Percentiles rank a stretch among this genome's conserved stretches.
Evolutionary conservation across 2,797 vertebrate genomes (phyloP).

Genomic region (Neosilurus hyrtlii): DNA sequence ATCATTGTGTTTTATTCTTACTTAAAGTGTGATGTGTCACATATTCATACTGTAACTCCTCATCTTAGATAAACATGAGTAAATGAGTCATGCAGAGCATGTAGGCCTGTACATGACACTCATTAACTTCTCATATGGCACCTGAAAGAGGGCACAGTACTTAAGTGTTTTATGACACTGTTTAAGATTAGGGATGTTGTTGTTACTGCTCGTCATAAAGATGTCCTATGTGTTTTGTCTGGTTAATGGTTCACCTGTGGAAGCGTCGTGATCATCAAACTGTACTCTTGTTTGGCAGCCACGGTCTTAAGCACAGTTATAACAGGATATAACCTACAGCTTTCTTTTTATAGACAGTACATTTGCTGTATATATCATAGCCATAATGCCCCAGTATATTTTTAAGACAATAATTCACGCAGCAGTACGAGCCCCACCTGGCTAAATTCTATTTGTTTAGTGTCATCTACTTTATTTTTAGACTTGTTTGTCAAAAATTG

Average conservation of each 20-base stretch:
- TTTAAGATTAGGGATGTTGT: slow-evolving; percentile 47
- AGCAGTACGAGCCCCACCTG: not conserved
- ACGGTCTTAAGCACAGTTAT: not conserved
- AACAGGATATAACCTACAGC: slow-evolving; percentile 26
- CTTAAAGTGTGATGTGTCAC: not conserved
- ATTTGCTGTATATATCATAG: not conserved
- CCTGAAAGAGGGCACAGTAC: slow-evolving; percentile 25
- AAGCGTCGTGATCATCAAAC: slow-evolving; percentile 20
- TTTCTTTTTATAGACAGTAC: not conserved
- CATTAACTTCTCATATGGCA: slow-evolving; percentile 6
- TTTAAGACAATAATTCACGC: not conserved
- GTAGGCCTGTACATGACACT: slow-evolving; percentile 5
- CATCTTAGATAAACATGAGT: slow-evolving; percentile 32
- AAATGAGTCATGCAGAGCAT: slow-evolving; percentile 27
- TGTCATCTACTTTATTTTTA: not conserved
- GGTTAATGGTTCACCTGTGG: slow-evolving; percentile 44
- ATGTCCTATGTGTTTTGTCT: slow-evolving; percentile 35
- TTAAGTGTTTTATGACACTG: slow-evolving; percentile 41
- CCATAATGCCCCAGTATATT: not conserved
- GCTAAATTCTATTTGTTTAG: not conserved
- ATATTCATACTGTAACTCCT: slow-evolving; percentile 23
- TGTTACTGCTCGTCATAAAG: slow-evolving; percentile 45
- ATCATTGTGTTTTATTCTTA: not conserved
- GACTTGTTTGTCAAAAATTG: not conserved
- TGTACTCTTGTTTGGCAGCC: not conserved